Evolutionary conservation across 2,113 vertebrate species (phyloP).

Genomic region (Charadrius vociferus): DNA sequence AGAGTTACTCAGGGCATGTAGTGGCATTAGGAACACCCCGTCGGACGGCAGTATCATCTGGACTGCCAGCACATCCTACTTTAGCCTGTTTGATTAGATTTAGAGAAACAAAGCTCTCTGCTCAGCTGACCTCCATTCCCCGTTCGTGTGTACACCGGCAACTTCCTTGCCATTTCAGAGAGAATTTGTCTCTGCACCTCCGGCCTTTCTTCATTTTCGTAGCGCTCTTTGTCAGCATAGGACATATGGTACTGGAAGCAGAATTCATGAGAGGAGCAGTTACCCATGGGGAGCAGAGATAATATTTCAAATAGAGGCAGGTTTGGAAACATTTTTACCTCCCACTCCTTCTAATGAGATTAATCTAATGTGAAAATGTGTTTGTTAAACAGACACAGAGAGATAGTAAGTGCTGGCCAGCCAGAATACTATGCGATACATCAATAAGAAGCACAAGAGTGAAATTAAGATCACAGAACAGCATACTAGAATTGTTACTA

Average conservation of each 20-base stretch:
- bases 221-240: conserved; percentile 91
- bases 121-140: conserved; percentile 86
- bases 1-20: neutral
- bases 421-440: neutral
- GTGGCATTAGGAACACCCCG: neutral
- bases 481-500: neutral
- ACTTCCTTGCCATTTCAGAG: conserved; percentile 86
- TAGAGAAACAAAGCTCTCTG: neutral
- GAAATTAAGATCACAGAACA: neutral
- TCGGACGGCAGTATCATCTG: rapidly evolving
- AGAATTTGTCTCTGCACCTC: conserved; percentile 95
- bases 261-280: neutral
- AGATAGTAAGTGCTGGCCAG: neutral
- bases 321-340: rapidly evolving
- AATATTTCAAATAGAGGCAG: rapidly evolving
- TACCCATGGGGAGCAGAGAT: rapidly evolving
- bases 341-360: neutral
- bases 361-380: neutral
- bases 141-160: conserved; percentile 90
- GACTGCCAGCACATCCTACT: rapidly evolving
- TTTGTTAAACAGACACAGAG: neutral
- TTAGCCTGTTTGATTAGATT: rapidly evolving
- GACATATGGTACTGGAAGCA: conserved; percentile 90
- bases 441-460: neutral
- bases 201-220: conserved; percentile 91